Evolutionary conservation across 1,140 invertebrate genomes (phyloP).

Genomic region (Drosophila arizonae): DNA sequence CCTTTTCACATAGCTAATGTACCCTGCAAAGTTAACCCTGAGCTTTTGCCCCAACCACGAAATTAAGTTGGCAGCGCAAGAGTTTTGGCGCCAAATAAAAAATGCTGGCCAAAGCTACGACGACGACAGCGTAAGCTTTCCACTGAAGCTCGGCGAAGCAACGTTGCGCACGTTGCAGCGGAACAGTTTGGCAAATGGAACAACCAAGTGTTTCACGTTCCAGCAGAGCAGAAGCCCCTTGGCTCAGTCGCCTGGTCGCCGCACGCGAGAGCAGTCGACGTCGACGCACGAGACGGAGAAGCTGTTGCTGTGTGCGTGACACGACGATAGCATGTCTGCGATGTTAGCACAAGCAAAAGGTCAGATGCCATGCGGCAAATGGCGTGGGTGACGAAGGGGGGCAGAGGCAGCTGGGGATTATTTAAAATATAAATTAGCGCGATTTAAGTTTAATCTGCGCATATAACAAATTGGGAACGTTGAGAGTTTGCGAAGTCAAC

Average conservation of each 20-base stretch:
- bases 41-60: constrained; percentile 22
- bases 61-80: constrained; percentile 30
- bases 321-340: constrained; percentile 10
- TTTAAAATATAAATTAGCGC: constrained; percentile 21
- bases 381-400: neutral
- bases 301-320: neutral
- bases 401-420: constrained; percentile 14
- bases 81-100: constrained; percentile 59
- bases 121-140: constrained; percentile 19
- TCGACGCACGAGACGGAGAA: neutral
- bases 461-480: neutral
- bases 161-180: constrained; percentile 27
- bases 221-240: neutral
- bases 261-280: neutral
- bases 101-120: constrained; percentile 30
- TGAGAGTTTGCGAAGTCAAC: neutral
- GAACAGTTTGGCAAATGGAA: constrained; percentile 46
- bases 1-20: neutral
- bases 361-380: constrained; percentile 13
- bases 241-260: constrained; percentile 13
- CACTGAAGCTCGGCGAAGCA: constrained; percentile 5
- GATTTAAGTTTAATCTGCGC: constrained; percentile 1
- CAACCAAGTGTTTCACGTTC: constrained; percentile 9
- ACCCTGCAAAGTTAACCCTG: neutral
- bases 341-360: constrained; percentile 16